Evolutionary conservation across 2,797 vertebrate genomes (phyloP), one percentile per base, ranked within the genome.

Genomic region (Loriculus beryllinus): DNA sequence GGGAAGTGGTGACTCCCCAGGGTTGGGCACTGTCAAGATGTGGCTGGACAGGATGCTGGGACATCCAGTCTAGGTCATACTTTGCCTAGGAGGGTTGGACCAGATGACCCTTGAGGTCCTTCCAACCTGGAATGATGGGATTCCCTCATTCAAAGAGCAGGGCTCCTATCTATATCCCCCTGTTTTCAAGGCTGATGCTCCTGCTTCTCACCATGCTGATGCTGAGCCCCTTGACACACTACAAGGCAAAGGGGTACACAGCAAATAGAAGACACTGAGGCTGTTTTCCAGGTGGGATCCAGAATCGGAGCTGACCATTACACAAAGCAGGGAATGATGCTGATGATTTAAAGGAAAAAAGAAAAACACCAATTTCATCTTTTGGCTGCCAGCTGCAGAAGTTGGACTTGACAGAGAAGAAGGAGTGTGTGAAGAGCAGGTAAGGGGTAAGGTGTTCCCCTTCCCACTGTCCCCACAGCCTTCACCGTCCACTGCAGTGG

Each of bases 131-230:
- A 35, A 23, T 10, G 54, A 57, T 35, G 22, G 54, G n/a, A 23
- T 35, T 35, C 54, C 23, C 14, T 25, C 7, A 35, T 35, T 57
- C 14, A 25, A 60, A 6, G 39, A 69, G 71, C 7, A 52, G 51
- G 33, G 33, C 12, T 23, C 29, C 47, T 9, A 1, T 7, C 33
- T 37, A 0, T 3, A 28, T 13, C 16, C 39, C 23, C 35, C 10
- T 28, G 19, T 21, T 54, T 33, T 31, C 70, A 31, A 56, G 51
- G 67, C 35, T 54, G 45, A 33, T 31, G 64, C 23, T 86, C 31
- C 78, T 2, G 22, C 42, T 68, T 54, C 26, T 48, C 49, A 14
- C 23, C 19, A 1, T 0, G 1, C 59, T 39, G 47, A 31, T 5
- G 19, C 17, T 1, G 57, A 92, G 47, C 25, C 71, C 18, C 42